Evolutionary conservation across 2,113 vertebrate genomes (phyloP), one percentile per base, ranked within the genome.

Genomic region (Paramisgurnus dabryanus): DNA sequence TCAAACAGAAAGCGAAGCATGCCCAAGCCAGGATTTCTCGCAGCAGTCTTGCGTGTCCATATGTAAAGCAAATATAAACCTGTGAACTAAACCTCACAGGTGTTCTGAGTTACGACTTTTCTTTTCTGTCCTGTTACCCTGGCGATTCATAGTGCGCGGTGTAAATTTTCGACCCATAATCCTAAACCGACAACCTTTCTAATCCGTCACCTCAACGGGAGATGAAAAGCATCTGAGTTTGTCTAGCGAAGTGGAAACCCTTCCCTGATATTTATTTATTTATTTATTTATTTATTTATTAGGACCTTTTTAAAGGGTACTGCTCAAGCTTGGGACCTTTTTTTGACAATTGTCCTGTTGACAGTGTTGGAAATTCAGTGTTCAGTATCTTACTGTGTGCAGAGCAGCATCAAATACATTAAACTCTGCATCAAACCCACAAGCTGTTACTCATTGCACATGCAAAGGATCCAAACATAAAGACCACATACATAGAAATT

Each of bases 151-250:
- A 45, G 43, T 12, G 53, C 39, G 73, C 40, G 65, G 55, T 34
- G 63, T 61, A 66, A 60, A 78, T 78, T 76, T 82, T 84, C 47
- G 0, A 64, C 39, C 17, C 13, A 69, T 64, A 73, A 85, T 82
- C 84, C 76, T 45, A 71, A 39, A 55, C 41, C 75, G 39, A 57
- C 61, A 76, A 66, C 34, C 58, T 61, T 43, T 50, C 76, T 76
- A 55, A 69, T 82, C 68, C 12, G 11, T 39, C 39, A 9, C 55
- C 65, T 64, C 60, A 8, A 2, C 7, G 18, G 63, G 58, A 27
- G 75, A 77, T 60, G 55, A 64, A 45, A 43, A 63, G 55, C 67
- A n/a, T 79, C 81, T 83, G 75, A 81, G 69, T 79, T 83, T 83
- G 79, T 78, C 78, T 67, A 83, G 68, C 43, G 64, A 79, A 34